Percentiles rank a stretch among this genome's conserved stretches.
phyloP scores from a whole-genome alignment of 2,113 vertebrate species.

The Chaetodon auriga region DNA sequence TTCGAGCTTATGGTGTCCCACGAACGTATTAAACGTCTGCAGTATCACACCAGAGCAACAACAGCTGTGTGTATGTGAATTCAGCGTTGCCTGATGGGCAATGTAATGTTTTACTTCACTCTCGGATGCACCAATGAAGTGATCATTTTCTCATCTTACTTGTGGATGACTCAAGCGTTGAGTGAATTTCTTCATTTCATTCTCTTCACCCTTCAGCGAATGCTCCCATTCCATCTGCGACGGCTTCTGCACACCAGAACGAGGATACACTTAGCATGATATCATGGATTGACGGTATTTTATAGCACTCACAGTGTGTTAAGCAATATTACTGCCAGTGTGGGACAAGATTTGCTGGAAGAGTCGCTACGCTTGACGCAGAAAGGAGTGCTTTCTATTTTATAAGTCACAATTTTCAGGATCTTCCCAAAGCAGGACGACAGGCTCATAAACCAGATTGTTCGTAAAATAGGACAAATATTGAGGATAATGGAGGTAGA shows the following conservation, averaged over 20 bases:
- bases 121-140: conserved; percentile 44
- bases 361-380: conserved; percentile 32
- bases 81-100: neutral
- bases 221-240: conserved; percentile 52
- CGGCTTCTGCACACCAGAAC: conserved; percentile 58
- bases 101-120: conserved; percentile 22
- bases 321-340: conserved; percentile 58
- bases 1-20: conserved; percentile 30
- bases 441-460: conserved; percentile 17
- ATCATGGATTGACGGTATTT: conserved; percentile 62
- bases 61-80: conserved; percentile 2
- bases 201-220: conserved; percentile 44
- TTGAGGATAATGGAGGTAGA: conserved; percentile 19
- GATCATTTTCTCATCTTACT: conserved; percentile 46
- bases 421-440: conserved; percentile 18
- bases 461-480: conserved; percentile 39
- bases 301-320: conserved; percentile 63
- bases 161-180: conserved; percentile 41
- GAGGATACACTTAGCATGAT: conserved; percentile 65
- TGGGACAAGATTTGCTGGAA: conserved; percentile 48
- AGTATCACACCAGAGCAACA: conserved; percentile 26
- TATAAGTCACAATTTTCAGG: conserved; percentile 30
- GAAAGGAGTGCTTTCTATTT: conserved; percentile 30
- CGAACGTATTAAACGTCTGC: conserved; percentile 31
- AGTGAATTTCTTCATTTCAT: conserved; percentile 60